These are phyloP conservation scores for Polyommatus iphigenia DNA, from an alignment of 2,888 invertebrate species.

Conservation along the genomic window DNA sequence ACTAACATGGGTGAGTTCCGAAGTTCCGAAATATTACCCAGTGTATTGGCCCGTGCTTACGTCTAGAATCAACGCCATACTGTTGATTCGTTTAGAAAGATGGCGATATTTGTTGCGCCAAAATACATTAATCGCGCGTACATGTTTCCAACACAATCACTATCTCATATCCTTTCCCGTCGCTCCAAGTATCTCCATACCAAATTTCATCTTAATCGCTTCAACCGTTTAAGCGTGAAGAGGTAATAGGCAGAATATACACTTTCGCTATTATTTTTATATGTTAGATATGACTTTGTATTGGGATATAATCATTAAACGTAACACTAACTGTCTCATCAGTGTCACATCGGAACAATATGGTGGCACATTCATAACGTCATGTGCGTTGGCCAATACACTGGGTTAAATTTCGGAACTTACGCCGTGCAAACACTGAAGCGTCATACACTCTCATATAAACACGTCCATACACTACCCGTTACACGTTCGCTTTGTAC, in stretches of 20 bases:
- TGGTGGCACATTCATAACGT: background rate
- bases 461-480: background rate
- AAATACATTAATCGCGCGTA: too few relatives aligned
- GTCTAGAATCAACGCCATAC: background rate
- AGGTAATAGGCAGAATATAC: too few relatives aligned
- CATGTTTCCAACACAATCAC: too few relatives aligned
- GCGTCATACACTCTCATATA: background rate
- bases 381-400: too few relatives aligned
- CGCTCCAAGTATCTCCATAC: too few relatives aligned
- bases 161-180: too few relatives aligned
- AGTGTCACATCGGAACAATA: background rate
- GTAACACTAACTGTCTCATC: background rate
- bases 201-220: too few relatives aligned
- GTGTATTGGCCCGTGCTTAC: background rate
- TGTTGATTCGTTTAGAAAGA: too few relatives aligned
- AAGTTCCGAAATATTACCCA: background rate
- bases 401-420: background rate
- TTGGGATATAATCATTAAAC: background rate
- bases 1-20: background rate
- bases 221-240: too few relatives aligned
- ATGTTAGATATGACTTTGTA: background rate
- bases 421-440: background rate
- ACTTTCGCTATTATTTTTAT: too few relatives aligned
- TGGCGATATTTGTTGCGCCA: too few relatives aligned
- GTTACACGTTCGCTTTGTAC: slow-evolving; percentile 23